Base-by-base conservation (phyloP, 2,888 invertebrate genomes). In the Trissolcus brochymenae region DNA sequence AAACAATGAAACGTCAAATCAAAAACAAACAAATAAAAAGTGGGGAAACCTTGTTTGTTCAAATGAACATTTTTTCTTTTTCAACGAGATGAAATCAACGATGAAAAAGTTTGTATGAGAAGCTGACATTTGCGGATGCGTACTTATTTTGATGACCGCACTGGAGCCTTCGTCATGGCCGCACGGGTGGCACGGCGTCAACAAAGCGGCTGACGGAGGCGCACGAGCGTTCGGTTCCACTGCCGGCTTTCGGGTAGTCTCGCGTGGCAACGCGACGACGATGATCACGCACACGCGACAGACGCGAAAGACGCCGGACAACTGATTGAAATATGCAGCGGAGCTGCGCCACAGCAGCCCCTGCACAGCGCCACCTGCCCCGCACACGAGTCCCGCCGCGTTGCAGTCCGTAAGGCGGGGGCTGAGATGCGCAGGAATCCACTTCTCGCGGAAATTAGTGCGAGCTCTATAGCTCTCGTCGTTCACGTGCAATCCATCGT, bases 401-500 rank as follows among this genome's bases (percentile, higher is more conserved):
- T 59, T 67, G 67, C 67, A 59, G 54, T 67, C 46, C 67, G 19
- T 13, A 59, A 67, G 67, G 67, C 67, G 67, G 66, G 66, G 66
- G 50, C 57, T 41, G 43, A 50, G 51, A 51, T 59, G 66, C 66
- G 66, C 66, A 67, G 21, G 17, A 59, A 57, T 57, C 29, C 16
- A 2, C 49, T 49, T 46, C 4, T 29, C 19, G 17, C 51, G 7
- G 14, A 19, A 51, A 51, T 51, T 51, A 51, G 19, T 17, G 9
- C 21, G 17, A 19, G 16, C 11, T 11, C 9, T 17, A 35, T 35
- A 13, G 19, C 6, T 51, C 51, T 51, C 51, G 21, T 49, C 9
- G 16, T 49, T 49, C 49, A 49, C 16, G 16, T 49, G 16, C 14
- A 51, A 51, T 51, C 11, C 16, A 51, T 21, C 51, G 19, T 1